Base-by-base conservation (phyloP, 2,797 vertebrate species). In the Mionectes olivaceus region DNA sequence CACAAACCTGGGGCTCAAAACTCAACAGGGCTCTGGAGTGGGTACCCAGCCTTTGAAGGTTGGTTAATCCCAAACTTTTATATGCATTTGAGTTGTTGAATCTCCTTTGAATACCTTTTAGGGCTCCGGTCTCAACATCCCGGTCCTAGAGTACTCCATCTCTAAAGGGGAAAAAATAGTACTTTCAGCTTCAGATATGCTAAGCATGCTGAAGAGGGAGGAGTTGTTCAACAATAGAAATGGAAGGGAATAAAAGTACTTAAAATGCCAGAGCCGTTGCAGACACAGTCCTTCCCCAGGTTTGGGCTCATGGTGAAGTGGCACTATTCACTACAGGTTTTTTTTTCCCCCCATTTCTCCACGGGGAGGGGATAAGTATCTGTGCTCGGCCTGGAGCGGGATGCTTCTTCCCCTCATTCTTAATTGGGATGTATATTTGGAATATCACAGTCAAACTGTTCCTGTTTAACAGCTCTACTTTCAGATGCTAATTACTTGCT, bases 401-500 rank as follows among this genome's bases (percentile, higher is more conserved):
- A 7, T 37, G 10, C n/a, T 84, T 65, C 50, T 55, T 65, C 28
- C 27, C 12, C 39, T 71, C 5, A 0, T 67, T 92, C 67, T 64
- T 87, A 49, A 28, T 37, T 53, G 61, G 11, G n/a, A 44, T 67
- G 12, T 53, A 3, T 55, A 37, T 74, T 85, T 30, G 61, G 44
- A 92, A 25, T 83, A 68, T 52, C 41, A 49, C 21, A 43, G 39
- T 61, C 47, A 57, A 80, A 52, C 32, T 77, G 5, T 87, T 96
- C 43, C 57, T 67, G 14, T 82, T 92, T 73, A 79, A 70, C 3
- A 2, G 10, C 46, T 77, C 33, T 85, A 12, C 70, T 91, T 95
- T 85, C 69, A 78, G 64, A 80, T 79, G 10, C 53, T 88, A 68
- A 76, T 94, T 91, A 74, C 55, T 39, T 52, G 30, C 60, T 90